These are phyloP conservation scores for Anthophora plumipes DNA, from an alignment of 2,888 invertebrate genomes.

Conservation along the genomic window DNA sequence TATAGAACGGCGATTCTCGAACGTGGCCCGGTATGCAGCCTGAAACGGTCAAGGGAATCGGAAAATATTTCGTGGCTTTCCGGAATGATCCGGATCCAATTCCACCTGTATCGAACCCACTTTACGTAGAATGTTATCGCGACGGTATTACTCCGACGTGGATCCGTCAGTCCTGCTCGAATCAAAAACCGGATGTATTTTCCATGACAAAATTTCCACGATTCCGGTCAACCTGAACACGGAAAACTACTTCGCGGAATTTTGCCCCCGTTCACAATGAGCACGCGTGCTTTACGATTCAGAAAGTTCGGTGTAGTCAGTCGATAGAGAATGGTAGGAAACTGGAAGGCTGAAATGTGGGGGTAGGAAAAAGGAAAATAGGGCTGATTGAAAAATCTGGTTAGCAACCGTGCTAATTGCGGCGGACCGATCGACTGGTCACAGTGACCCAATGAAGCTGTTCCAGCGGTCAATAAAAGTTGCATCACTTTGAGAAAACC, in stretches of 20 bases:
- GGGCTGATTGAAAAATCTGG: conserved; percentile 47
- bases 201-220: background rate
- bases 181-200: background rate
- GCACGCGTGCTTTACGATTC: background rate
- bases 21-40: background rate
- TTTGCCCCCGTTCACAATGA: background rate
- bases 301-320: background rate
- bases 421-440: conserved; percentile 35
- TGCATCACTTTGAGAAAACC: conserved; percentile 67
- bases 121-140: conserved; percentile 59
- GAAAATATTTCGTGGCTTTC: conserved; percentile 59
- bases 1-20: conserved; percentile 46
- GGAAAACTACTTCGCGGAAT: background rate
- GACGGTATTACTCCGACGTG: conserved; percentile 1
- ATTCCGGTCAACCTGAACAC: background rate
- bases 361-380: conserved; percentile 21
- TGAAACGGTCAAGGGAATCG: conserved; percentile 34
- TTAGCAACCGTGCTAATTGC: conserved; percentile 54
- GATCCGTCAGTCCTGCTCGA: background rate
- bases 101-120: conserved; percentile 44
- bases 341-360: background rate
- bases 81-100: conserved; percentile 51
- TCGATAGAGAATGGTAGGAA: background rate
- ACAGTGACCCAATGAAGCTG: conserved; percentile 64
- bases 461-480: conserved; percentile 68